These are phyloP conservation scores for Ptychochromis oligacanthus DNA, from an alignment of 2,113 vertebrate genomes.

Conservation along the genomic window DNA sequence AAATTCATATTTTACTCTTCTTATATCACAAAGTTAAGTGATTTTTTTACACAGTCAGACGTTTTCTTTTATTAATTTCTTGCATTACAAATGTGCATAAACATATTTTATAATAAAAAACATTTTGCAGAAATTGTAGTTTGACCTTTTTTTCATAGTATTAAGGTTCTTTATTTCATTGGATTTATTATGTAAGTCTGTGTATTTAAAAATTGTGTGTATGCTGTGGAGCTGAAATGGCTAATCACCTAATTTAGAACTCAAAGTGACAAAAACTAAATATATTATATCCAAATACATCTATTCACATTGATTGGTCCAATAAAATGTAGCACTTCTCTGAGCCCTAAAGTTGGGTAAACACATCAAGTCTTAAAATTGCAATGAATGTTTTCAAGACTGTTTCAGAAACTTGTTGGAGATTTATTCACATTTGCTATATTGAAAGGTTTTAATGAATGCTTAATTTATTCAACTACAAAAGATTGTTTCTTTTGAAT, in stretches of 20 bases:
- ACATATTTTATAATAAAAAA: background rate
- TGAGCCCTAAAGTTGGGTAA: background rate
- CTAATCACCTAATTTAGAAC: rapidly evolving
- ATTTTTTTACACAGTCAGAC: too few species aligned
- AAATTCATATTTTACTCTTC: background rate
- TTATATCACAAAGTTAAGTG: too few species aligned
- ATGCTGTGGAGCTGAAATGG: background rate
- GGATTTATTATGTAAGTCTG: too few species aligned
- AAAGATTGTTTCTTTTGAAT: too few species aligned
- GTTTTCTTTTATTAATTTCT: background rate
- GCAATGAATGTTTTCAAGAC: background rate
- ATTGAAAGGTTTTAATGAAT: background rate
- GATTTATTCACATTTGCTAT: background rate
- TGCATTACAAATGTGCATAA: background rate
- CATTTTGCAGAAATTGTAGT: background rate
- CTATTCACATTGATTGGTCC: background rate
- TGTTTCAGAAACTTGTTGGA: background rate
- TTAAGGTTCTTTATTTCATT: too few species aligned
- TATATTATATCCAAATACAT: background rate
- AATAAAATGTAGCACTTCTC: background rate
- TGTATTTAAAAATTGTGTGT: too few species aligned
- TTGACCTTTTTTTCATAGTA: background rate
- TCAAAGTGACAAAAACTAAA: background rate
- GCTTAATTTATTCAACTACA: background rate
- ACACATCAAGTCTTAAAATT: background rate